Conservation (phyloP, 1,140 invertebrate genomes). For the Mya arenaria region DNA sequence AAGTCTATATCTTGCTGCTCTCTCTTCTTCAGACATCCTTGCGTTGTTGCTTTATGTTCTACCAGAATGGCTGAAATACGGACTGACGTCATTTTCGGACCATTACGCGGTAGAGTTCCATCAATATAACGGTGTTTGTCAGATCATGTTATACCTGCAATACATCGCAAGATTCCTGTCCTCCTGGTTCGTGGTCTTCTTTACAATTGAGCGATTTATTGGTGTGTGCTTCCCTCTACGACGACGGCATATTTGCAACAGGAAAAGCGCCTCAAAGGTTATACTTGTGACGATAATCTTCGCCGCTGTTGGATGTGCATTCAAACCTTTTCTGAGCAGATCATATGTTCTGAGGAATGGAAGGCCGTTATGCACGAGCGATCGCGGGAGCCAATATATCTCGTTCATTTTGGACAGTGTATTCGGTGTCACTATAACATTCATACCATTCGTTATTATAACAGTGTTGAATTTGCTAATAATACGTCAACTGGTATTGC, state of each 20-base stretch:
- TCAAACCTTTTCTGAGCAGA: slow-evolving; percentile 59
- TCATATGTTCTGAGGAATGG: slow-evolving; percentile 29
- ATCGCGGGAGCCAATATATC: slow-evolving; percentile 55
- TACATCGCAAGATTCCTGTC: slow-evolving; percentile 71
- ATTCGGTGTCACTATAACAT: slow-evolving; percentile 71
- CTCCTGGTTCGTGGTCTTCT: slow-evolving; percentile 71
- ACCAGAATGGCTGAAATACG: slow-evolving; percentile 69
- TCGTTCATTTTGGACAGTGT: slow-evolving; percentile 73
- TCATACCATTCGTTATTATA: slow-evolving; percentile 72
- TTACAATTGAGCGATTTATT: slow-evolving; percentile 83
- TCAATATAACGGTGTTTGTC: slow-evolving; percentile 64
- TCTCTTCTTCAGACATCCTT: slow-evolving; percentile 72
- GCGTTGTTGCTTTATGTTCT: slow-evolving; percentile 73
- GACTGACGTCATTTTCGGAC: slow-evolving; percentile 41
- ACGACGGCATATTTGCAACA: slow-evolving; percentile 49
- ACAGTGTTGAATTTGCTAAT: slow-evolving; percentile 70
- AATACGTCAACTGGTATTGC: slow-evolving; percentile 63
- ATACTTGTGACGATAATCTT: slow-evolving; percentile 44
- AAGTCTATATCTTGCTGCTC: slow-evolving; percentile 72
- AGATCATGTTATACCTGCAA: slow-evolving; percentile 66
- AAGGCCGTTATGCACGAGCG: slow-evolving; percentile 56
- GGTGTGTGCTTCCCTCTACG: slow-evolving; percentile 87
- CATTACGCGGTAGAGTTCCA: slow-evolving; percentile 50
- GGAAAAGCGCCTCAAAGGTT: slow-evolving; percentile 41
- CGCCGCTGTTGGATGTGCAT: slow-evolving; percentile 43